Percentiles rank a stretch among this genome's conserved stretches.
phyloP scores from a whole-genome alignment of 2,113 vertebrate species.

The Thamnophis sirtalis region DNA sequence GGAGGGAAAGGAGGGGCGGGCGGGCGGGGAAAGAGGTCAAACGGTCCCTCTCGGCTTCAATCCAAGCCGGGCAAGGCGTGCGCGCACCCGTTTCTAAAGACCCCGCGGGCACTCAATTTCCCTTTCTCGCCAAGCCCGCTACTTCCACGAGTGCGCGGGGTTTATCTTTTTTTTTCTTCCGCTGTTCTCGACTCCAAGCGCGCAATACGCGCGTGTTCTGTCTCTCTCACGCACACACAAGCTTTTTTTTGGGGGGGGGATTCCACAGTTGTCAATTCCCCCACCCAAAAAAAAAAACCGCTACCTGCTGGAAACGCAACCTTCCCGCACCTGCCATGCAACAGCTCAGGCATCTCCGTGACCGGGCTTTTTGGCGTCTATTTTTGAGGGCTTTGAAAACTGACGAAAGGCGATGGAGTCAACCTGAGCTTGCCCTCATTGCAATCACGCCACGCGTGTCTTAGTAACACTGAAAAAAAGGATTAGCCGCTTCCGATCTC shows the following conservation, averaged over 20 bases:
- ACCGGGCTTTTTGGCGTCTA: accelerated
- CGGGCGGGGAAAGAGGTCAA: background rate
- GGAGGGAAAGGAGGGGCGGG: too few relatives aligned
- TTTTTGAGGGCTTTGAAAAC: background rate
- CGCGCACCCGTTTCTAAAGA: background rate
- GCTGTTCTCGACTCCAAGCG: background rate
- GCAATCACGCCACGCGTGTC: background rate
- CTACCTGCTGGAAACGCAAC: conserved; percentile 25
- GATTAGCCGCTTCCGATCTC: background rate
- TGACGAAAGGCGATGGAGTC: background rate
- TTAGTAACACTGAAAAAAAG: background rate
- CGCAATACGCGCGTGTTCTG: background rate
- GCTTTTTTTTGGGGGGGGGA: background rate
- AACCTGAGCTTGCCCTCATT: background rate
- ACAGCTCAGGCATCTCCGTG: background rate
- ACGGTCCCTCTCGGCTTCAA: background rate
- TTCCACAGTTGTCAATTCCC: background rate
- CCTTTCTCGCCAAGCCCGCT: background rate
- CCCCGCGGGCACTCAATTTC: background rate
- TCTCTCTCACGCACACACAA: background rate
- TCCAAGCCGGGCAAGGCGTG: background rate
- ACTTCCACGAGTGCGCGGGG: background rate
- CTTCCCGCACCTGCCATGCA: background rate
- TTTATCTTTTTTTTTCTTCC: background rate
- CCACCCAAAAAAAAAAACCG: conserved; percentile 23